These are phyloP conservation scores for Pocota personata DNA, from an alignment of 2,888 invertebrate genomes.

Conservation along the genomic window DNA sequence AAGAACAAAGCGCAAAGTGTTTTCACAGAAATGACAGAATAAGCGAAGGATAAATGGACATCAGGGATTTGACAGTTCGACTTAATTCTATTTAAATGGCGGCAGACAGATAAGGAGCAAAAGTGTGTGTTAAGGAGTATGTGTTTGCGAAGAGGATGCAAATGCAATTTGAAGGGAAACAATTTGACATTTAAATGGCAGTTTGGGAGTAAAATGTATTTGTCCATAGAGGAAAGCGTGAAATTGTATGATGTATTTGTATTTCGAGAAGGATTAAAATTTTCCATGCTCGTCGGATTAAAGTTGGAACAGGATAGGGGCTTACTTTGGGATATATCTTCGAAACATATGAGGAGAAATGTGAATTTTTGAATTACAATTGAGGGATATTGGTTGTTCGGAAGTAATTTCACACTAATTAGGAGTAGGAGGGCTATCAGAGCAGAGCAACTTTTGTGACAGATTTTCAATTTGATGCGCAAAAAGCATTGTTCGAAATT, in stretches of 20 bases:
- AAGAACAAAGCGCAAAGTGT: neutral
- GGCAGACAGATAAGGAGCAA: neutral
- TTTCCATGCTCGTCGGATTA: conserved; percentile 51
- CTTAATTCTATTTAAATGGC: conserved; percentile 50
- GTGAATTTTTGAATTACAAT: neutral
- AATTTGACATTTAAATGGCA: conserved; percentile 42
- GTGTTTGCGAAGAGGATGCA: neutral
- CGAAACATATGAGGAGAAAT: neutral
- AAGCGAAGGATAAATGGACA: conserved; percentile 52
- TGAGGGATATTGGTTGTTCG: neutral
- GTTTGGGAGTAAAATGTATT: neutral
- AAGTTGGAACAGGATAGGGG: neutral
- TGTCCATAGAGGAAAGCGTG: conserved; percentile 26
- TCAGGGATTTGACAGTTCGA: conserved; percentile 57
- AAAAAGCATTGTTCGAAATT: too few relatives aligned
- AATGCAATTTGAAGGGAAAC: conserved; percentile 42
- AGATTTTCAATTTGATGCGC: too few relatives aligned
- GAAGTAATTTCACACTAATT: conserved; percentile 55
- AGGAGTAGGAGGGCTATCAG: neutral
- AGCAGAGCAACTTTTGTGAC: too few relatives aligned
- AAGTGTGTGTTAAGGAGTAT: neutral
- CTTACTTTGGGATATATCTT: neutral
- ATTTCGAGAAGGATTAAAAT: conserved; percentile 28
- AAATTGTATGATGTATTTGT: conserved; percentile 16
- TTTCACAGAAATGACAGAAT: conserved; percentile 34